Percentiles rank a stretch among this genome's conserved stretches.
Conservation (phyloP, 1,140 invertebrate genomes). For the Drosophila littoralis region DNA sequence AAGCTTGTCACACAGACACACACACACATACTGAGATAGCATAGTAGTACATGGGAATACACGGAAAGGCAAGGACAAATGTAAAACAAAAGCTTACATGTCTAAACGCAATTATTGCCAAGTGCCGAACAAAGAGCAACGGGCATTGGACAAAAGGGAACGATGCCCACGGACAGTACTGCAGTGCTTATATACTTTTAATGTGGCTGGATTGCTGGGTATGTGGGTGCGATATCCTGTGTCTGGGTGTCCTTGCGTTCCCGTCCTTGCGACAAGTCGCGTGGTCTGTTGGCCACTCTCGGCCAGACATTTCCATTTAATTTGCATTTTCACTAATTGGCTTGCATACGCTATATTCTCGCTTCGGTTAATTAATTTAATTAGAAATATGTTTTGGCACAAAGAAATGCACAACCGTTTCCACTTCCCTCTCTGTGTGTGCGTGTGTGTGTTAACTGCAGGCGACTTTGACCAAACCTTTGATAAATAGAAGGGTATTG, state of each 20-base stretch:
- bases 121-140: slow-evolving; percentile 48
- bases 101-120: slow-evolving; percentile 75
- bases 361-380: slow-evolving; percentile 80
- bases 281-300: slow-evolving; percentile 36
- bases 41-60: neutral
- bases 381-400: slow-evolving; percentile 76
- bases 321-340: slow-evolving; percentile 82
- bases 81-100: slow-evolving; percentile 74
- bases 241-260: neutral
- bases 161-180: slow-evolving; percentile 14
- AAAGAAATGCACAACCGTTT: slow-evolving; percentile 59
- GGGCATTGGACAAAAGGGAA: slow-evolving; percentile 20
- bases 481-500: slow-evolving; percentile 33
- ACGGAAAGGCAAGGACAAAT: slow-evolving; percentile 12
- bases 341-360: slow-evolving; percentile 69
- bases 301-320: slow-evolving; percentile 77
- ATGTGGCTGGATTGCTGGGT: slow-evolving; percentile 18
- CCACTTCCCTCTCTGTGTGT: slow-evolving; percentile 2
- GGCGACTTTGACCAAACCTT: neutral
- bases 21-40: slow-evolving; percentile 16
- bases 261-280: neutral
- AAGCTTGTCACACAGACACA: slow-evolving; percentile 68
- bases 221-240: neutral
- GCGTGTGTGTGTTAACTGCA: neutral
- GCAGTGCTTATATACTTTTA: slow-evolving; percentile 16